phyloP scores from a whole-genome alignment of 1,140 invertebrate species.

The Drosophila takahashii region DNA sequence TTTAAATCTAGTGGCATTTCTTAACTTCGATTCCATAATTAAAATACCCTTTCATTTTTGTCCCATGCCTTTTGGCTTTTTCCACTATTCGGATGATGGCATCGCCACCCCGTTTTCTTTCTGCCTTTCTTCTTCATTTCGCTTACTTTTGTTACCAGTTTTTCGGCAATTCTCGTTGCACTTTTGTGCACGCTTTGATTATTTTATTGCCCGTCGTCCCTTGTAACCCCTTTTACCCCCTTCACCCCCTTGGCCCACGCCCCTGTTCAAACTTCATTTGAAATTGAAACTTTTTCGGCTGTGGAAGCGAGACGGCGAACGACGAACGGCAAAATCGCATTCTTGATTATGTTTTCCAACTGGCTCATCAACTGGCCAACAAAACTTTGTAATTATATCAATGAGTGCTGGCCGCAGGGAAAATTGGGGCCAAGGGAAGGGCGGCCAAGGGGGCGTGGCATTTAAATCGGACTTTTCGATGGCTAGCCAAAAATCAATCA shows the following conservation, averaged over 20 bases:
- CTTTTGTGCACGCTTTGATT: slow-evolving; percentile 81
- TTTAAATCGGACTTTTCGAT: slow-evolving; percentile 38
- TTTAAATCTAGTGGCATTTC: too few relatives aligned
- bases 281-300: slow-evolving; percentile 75
- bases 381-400: slow-evolving; percentile 81
- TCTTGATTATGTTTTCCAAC: slow-evolving; percentile 82
- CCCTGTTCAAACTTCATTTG: slow-evolving; percentile 71
- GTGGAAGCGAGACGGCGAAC: background rate
- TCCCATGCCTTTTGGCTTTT: slow-evolving; percentile 30
- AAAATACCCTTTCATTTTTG: slow-evolving; percentile 1
- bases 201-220: slow-evolving; percentile 68
- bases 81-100: slow-evolving; percentile 31
- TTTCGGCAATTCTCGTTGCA: slow-evolving; percentile 78
- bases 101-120: slow-evolving; percentile 6
- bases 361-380: slow-evolving; percentile 77
- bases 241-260: background rate
- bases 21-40: background rate
- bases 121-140: slow-evolving; percentile 27
- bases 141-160: slow-evolving; percentile 73
- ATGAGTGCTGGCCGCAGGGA: slow-evolving; percentile 47
- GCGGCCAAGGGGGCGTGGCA: slow-evolving; percentile 8
- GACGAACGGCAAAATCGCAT: slow-evolving; percentile 56
- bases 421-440: too few relatives aligned
- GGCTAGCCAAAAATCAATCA: slow-evolving; percentile 73
- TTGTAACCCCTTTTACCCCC: background rate